Percentiles rank a stretch among this genome's conserved stretches.
Evolutionary conservation across 2,888 invertebrate genomes (phyloP).

Genomic region (Galeopsomyia nigrocyanea): DNA sequence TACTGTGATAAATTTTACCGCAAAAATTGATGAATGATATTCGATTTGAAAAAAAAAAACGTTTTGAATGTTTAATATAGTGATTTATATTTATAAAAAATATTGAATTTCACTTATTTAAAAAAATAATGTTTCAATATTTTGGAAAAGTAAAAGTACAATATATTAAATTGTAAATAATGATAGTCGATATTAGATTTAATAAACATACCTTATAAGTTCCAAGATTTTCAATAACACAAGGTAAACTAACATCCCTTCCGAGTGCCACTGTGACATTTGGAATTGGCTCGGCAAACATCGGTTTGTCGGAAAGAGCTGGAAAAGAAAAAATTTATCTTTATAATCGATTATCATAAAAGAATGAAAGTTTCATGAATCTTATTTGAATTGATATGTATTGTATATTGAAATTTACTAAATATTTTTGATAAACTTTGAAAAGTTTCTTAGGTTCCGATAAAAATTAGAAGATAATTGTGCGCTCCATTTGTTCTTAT

Average conservation of each 20-base stretch:
- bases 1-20: no score
- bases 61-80: background rate
- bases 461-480: no score
- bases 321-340: conserved; percentile 62
- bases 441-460: no score
- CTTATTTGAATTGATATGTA: no score
- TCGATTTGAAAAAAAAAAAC: conserved; percentile 9
- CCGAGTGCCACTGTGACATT: conserved; percentile 93
- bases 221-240: conserved; percentile 91
- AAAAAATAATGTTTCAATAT: no score
- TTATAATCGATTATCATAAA: no score
- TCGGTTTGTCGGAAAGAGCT: conserved; percentile 89
- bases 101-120: no score
- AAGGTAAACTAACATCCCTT: conserved; percentile 89
- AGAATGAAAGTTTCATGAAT: no score
- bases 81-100: conserved; percentile 6
- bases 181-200: background rate
- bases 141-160: background rate
- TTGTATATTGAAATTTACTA: no score
- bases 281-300: conserved; percentile 91
- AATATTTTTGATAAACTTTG: no score
- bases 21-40: background rate
- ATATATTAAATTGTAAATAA: no score
- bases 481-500: no score
- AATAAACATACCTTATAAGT: conserved; percentile 81